These are phyloP conservation scores for Triops cancriformis DNA, from an alignment of 1,140 invertebrate species.

Conservation along the genomic window DNA sequence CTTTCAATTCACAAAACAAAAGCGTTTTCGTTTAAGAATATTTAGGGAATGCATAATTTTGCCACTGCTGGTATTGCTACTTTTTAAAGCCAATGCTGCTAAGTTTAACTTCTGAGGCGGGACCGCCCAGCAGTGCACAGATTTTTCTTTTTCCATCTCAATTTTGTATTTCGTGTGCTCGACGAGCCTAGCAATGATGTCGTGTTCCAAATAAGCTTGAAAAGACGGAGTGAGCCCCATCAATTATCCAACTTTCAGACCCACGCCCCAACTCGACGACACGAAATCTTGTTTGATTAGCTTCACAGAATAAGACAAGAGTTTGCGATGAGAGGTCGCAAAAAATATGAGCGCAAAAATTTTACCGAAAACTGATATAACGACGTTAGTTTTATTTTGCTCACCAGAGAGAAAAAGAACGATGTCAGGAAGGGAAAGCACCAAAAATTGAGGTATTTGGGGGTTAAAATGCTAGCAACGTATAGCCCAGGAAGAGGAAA, in stretches of 20 bases:
- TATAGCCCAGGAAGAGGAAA: not conserved
- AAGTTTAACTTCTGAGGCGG: not conserved
- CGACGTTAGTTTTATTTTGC: not conserved
- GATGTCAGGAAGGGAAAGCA: not conserved
- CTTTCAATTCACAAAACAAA: no score
- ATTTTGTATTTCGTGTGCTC: not conserved
- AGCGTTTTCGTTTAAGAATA: not conserved
- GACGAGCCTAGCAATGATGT: not conserved
- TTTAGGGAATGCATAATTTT: not conserved
- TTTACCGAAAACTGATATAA: not conserved
- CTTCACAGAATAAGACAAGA: not conserved
- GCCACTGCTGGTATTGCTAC: not conserved
- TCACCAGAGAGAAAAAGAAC: not conserved
- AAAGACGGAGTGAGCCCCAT: not conserved
- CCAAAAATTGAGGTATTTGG: not conserved
- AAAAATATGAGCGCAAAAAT: not conserved
- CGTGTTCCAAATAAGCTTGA: not conserved
- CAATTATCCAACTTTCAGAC: slow-evolving; percentile 14
- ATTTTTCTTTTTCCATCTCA: not conserved
- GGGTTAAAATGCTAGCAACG: not conserved
- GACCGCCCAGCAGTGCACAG: not conserved
- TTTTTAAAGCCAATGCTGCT: not conserved
- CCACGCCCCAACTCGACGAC: slow-evolving; percentile 7
- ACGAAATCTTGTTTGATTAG: not conserved
- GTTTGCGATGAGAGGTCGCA: not conserved